These are phyloP conservation scores for Pomatostomus ruficeps DNA, from an alignment of 2,113 vertebrate species.

Conservation along the genomic window DNA sequence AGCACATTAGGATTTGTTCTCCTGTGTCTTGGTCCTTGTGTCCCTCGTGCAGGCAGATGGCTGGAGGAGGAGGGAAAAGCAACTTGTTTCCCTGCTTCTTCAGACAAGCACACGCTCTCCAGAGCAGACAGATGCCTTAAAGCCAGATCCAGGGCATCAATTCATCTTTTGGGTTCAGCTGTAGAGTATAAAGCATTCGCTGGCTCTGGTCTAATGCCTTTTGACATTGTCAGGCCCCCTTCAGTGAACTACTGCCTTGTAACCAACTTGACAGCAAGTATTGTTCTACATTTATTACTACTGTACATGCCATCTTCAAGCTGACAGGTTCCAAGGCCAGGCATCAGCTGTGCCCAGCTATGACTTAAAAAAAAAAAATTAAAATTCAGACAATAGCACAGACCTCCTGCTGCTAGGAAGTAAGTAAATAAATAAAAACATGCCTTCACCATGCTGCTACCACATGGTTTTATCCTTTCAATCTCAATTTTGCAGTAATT, in stretches of 20 bases:
- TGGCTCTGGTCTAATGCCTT: conserved; percentile 47
- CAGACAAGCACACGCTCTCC: not conserved
- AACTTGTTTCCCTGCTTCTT: not conserved
- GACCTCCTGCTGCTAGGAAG: not conserved
- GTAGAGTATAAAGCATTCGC: not conserved
- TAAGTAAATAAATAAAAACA: not conserved
- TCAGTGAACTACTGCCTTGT: conserved; percentile 31
- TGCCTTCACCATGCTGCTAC: not conserved
- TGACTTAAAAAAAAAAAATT: not conserved
- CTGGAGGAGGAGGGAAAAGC: not conserved
- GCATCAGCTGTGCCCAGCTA: conserved; percentile 34
- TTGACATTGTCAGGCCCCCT: conserved; percentile 38
- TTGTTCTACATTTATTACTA: conserved; percentile 52
- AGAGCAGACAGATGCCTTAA: conserved; percentile 42
- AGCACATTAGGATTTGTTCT: not conserved
- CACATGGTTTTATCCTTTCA: not conserved
- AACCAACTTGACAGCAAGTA: conserved; percentile 58
- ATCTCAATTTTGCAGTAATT: not conserved
- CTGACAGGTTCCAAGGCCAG: not conserved
- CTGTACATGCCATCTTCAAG: not conserved
- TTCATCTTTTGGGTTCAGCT: conserved; percentile 35
- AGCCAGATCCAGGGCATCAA: conserved; percentile 36
- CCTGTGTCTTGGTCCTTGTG: not conserved
- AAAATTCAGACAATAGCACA: not conserved
- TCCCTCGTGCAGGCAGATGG: not conserved